A percentile compares a stretch with the other conserved stretches of the same genome.
phyloP scores from a whole-genome alignment of 2,113 vertebrate genomes.

The Neotragus pygmaeus region DNA sequence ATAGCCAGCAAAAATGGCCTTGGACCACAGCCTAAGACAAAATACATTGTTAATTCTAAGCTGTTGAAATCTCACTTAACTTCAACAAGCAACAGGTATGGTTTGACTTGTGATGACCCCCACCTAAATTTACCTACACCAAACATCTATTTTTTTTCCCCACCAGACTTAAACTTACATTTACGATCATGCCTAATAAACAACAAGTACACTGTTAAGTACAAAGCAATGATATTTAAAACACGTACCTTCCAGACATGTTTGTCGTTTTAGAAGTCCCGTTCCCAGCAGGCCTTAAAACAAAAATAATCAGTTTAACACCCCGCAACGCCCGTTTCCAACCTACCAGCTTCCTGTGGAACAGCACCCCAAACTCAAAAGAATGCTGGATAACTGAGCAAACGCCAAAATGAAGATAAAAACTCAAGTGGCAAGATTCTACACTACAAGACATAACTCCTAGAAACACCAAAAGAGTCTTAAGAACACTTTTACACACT shows the following conservation, averaged over 20 bases:
- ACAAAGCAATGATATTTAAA: background rate
- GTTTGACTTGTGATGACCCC: background rate
- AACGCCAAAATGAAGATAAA: background rate
- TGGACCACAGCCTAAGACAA: conserved; percentile 92
- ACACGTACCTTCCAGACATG: conserved; percentile 94
- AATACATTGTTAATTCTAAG: background rate
- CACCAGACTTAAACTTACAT: background rate
- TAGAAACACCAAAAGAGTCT: background rate
- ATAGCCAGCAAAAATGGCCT: conserved; percentile 97
- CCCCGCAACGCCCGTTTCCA: background rate
- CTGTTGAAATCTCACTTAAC: background rate
- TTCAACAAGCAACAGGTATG: background rate
- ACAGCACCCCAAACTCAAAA: no score
- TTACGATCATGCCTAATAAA: background rate
- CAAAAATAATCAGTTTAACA: background rate
- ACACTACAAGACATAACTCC: background rate
- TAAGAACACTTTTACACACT: background rate
- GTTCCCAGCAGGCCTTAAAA: conserved; percentile 83
- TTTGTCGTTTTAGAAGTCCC: conserved; percentile 72
- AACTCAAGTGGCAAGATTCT: background rate
- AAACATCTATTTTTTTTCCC: background rate
- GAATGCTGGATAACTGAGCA: background rate
- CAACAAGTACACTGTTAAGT: rapidly evolving
- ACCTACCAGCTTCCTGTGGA: background rate
- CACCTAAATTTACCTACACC: background rate